phyloP scores from a whole-genome alignment of 2,888 invertebrate species.

The Alsophila aescularia region DNA sequence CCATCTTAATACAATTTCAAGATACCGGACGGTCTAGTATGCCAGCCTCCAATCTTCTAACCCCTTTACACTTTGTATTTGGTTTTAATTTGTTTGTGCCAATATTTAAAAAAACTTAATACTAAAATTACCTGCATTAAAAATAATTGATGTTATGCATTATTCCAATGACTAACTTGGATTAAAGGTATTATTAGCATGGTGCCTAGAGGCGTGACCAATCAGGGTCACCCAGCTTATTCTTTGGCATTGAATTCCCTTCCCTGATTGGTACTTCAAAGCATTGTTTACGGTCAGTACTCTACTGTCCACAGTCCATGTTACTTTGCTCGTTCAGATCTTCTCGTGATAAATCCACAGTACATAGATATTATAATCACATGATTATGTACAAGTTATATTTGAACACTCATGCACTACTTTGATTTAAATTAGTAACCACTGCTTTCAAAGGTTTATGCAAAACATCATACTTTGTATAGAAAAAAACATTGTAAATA shows the following conservation, averaged over 20 bases:
- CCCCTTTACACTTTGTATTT: neutral
- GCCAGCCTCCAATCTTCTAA: too few relatives aligned
- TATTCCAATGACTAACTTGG: neutral
- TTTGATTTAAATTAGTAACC: neutral
- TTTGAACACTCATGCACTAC: neutral
- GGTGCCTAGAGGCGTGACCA: too few relatives aligned
- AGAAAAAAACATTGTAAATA: conserved; percentile 37
- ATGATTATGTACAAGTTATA: neutral
- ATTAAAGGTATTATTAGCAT: too few relatives aligned
- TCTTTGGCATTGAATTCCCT: neutral
- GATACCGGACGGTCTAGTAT: too few relatives aligned
- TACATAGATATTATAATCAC: too few relatives aligned
- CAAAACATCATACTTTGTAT: neutral
- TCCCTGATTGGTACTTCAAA: neutral
- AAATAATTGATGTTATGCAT: neutral
- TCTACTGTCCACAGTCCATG: too few relatives aligned
- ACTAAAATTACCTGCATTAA: neutral
- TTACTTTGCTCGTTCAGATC: too few relatives aligned
- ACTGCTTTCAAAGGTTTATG: too few relatives aligned
- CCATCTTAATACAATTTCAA: too few relatives aligned
- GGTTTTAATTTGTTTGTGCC: conserved; percentile 20
- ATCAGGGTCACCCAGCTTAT: neutral
- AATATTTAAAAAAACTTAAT: conserved; percentile 9
- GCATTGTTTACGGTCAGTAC: too few relatives aligned
- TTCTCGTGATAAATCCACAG: too few relatives aligned